These are phyloP conservation scores for Myrmecobius fasciatus DNA, from an alignment of 2,113 vertebrate genomes.

Conservation along the genomic window DNA sequence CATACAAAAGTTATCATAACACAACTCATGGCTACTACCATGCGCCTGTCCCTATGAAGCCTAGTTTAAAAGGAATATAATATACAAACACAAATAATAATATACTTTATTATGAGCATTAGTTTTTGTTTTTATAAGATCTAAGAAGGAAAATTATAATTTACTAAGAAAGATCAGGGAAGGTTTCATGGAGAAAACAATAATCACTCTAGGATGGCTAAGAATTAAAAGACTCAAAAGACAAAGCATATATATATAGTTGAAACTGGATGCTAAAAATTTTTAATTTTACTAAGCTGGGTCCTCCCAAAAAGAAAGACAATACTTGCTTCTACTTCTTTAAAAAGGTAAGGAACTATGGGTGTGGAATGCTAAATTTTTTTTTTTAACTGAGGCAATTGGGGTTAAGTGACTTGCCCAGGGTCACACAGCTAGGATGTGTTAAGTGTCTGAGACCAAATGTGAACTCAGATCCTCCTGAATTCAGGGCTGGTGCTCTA, in stretches of 20 bases:
- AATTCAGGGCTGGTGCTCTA: too few relatives aligned
- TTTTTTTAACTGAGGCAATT: too few relatives aligned
- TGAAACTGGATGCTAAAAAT: background rate
- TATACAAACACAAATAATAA: background rate
- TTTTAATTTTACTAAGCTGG: background rate
- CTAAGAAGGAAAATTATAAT: background rate
- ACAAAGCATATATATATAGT: background rate
- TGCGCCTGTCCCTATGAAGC: background rate
- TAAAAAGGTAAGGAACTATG: background rate
- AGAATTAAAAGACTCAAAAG: background rate
- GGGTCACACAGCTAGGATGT: too few relatives aligned
- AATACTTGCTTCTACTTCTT: background rate
- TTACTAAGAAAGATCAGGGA: background rate
- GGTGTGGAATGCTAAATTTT: background rate
- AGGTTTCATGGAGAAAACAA: background rate
- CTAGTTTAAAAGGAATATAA: background rate
- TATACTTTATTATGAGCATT: background rate
- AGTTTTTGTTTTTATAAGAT: too few relatives aligned
- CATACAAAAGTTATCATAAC: background rate
- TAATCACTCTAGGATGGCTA: background rate
- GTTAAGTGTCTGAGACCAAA: too few relatives aligned
- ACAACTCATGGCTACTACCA: background rate
- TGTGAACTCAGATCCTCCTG: too few relatives aligned
- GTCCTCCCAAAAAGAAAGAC: background rate
- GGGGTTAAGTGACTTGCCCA: too few relatives aligned